These are phyloP conservation scores for Gymnothorax javanicus DNA, from an alignment of 2,797 vertebrate species.

Conservation along the genomic window DNA sequence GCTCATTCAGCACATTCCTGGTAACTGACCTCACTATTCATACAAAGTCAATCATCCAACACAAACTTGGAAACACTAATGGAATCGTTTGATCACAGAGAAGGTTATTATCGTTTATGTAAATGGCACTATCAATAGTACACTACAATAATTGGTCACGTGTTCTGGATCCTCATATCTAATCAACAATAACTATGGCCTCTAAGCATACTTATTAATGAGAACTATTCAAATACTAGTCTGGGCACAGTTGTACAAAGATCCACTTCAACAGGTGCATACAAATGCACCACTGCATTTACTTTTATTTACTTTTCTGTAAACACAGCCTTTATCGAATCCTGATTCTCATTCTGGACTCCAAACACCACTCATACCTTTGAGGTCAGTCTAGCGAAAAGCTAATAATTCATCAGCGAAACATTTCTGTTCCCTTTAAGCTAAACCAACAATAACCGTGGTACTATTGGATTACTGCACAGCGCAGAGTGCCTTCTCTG, in stretches of 20 bases:
- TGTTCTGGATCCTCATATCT: neutral
- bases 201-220: neutral
- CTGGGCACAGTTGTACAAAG: neutral
- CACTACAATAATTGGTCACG: neutral
- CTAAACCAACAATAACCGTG: constrained; percentile 19
- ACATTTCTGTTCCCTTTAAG: constrained; percentile 18
- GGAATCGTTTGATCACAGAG: neutral
- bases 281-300: neutral
- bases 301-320: neutral
- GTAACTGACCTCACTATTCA: neutral
- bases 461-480: constrained; percentile 13
- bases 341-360: constrained; percentile 9
- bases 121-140: neutral
- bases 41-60: neutral
- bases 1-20: neutral
- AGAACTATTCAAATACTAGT: neutral
- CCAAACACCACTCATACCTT: neutral
- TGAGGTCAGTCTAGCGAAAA: neutral
- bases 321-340: neutral
- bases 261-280: neutral
- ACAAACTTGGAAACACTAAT: neutral
- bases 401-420: constrained; percentile 14
- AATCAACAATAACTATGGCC: neutral
- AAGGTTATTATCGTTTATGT: neutral
- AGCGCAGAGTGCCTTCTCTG: neutral